Conservation (phyloP, 2,113 vertebrate genomes). For the Lynx canadensis region DNA sequence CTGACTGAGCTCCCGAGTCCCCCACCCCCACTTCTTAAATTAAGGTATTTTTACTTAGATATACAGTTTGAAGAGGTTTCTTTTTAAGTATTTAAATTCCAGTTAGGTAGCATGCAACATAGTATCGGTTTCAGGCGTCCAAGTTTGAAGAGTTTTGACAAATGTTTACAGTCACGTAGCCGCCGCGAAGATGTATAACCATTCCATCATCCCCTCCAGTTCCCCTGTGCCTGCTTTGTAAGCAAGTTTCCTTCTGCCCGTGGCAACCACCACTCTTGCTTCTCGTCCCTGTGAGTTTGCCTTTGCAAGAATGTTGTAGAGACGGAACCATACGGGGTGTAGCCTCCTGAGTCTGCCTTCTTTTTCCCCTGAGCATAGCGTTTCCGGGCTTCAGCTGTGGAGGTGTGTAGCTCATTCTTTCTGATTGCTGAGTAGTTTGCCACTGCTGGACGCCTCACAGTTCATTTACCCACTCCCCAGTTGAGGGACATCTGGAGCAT, state of each 20-base stretch:
- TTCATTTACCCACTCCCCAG: background rate
- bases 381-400: background rate
- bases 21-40: background rate
- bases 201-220: background rate
- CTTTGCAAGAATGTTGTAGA: background rate
- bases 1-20: too few species aligned
- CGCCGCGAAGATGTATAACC: background rate
- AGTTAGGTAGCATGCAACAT: background rate
- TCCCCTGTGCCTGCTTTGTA: background rate
- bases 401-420: background rate
- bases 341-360: background rate
- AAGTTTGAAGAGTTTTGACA: background rate
- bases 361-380: background rate
- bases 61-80: background rate
- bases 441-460: background rate
- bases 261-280: background rate
- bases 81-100: background rate
- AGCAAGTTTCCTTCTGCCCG: background rate
- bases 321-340: accelerated
- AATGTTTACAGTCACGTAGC: background rate
- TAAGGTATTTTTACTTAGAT: background rate
- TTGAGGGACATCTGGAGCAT: background rate
- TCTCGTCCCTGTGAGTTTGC: background rate
- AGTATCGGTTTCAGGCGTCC: background rate
- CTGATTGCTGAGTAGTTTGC: background rate